Base-by-base conservation (phyloP, 1,140 invertebrate genomes). In the Aethina tumida region DNA sequence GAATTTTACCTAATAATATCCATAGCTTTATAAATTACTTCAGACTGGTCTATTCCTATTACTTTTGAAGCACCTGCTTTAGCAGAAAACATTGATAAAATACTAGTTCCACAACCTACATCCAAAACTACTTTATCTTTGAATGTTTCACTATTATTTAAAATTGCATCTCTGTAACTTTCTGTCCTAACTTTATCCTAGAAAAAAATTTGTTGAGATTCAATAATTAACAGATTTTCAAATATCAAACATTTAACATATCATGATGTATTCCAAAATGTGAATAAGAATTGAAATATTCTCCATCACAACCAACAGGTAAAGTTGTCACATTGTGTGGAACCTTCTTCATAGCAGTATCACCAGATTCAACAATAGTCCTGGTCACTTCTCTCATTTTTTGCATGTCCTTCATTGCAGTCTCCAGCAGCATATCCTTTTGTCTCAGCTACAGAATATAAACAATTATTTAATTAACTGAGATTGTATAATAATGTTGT, bases 241-340 rank as follows among this genome's bases (percentile, higher is more conserved):
- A 17, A 10, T 30, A 18, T 29, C 9, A 15, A 27, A 27, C 81
- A 43, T 76, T 80, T 7, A 94, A 63, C 89, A 94, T 94, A 58
- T 90, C 91, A 66, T 95, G 88, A 70, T 99, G 96, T 56, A 99
- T 99, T 8, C 85, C 84, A 71, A 94, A 97, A 67, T 98, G 92
- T 39, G 91, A 85, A 63, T 99, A 99, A 3, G 90, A 89, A 59
- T 82, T 87, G 58, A 98, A 98, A 65, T 97, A 97, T 44, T 77
- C 74, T 49, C 77, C 73, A 53, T 88, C 83, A 41, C 70, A 50
- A 38, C 51, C 50, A 35, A 60, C 48, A 45, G 64, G 62, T 35
- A 73, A 65, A 49, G 63, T 64, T 5, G 60, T 62, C 4, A 71
- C 68, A 62, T 56, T 67, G 25, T 64, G 57, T 12, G 59, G 43